Base-by-base conservation (phyloP, 2,113 vertebrate genomes). In the Tetraodon nigroviridis region DNA sequence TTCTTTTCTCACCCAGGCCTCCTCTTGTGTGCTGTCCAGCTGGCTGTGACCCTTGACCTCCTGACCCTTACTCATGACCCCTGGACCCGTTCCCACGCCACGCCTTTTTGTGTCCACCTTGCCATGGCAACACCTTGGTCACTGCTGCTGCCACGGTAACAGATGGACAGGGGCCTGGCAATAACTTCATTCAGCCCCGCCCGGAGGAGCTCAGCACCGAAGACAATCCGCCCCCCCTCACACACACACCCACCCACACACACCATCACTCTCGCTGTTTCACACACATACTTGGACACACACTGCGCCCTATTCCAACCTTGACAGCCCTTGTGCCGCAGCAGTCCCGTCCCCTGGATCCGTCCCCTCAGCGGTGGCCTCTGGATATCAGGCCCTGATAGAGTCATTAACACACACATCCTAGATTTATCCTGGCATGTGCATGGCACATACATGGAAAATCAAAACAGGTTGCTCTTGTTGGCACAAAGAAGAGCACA, bases 61-160 rank as follows among this genome's bases (percentile, higher is more conserved):
- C 22, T 61, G 82, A 88, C 86, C 88, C 86, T 92, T 79, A 90
- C 86, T 90, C 84, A 84, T 90, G 89, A 91, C 89, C 90, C 86
- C 78, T 88, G 87, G 87, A 89, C 83, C 82, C 69, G 79, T 92
- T 92, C 90, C 90, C 90, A 91, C 90, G 90, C 87, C 89, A 90
- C 90, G 80, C 89, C 89, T 89, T 90, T 92, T 89, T 90, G 88
- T 91, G 84, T 82, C 75, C 84, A 78, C 66, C 76, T 82, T 71
- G 55, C 85, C 88, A 89, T 92, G 83, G 86, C 81, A 89, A 90
- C 90, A 82, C 83, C 78, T 83, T 75, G 83, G 79, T 80, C 88
- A 71, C 84, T 50, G 81, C 88, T 81, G 86, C 88, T 90, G 81
- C 90, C 86, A 89, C 86, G 86, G 89, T 89, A 92, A 91, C 89